Evolutionary conservation across 2,888 invertebrate genomes (phyloP), one percentile per base, ranked within the genome.

Genomic region (Gibbula magus): DNA sequence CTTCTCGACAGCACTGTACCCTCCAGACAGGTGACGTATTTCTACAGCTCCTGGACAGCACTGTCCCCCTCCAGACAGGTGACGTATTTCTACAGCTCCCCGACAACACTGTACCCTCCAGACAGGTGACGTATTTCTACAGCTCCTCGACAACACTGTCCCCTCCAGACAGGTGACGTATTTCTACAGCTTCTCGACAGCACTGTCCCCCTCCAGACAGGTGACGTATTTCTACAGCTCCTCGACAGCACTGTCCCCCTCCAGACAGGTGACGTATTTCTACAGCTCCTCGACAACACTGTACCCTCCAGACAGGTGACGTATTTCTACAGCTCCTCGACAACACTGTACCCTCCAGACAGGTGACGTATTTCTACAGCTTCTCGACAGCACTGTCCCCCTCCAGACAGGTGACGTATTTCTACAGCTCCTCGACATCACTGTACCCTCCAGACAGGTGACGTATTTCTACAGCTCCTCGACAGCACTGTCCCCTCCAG

Each of bases 241-340:
- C 78, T 84, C 22, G 82, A 82, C 32, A 82, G 82, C 52, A 54
- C 76, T 45, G 45, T 77, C 4, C 77, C 78, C 52, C n/a, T 81
- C 80, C 22, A 76, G 81, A 77, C 78, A 82, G 79, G 84, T 84
- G 76, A 56, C n/a, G 32, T 4, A 52, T 8, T 35, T 16, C 16
- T 51, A 13, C 67, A 75, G 22, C 76, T 83, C 7, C 78, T 84
- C 22, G 82, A 82, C 32, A 82, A 81, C 52, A 54, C 76, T 45
- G 45, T 77, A 8, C 77, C 78, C 52, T 81, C 80, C 22, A 76
- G 81, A 77, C 78, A 82, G 79, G 84, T 84, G 76, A 56, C n/a
- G 32, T 4, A 52, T 8, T 35, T 16, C 16, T 51, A 13, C 67
- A 75, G 22, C 76, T 83, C 7, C 78, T 84, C 22, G 82, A 82